Evolutionary conservation across 2,113 vertebrate species (phyloP).

Genomic region (Tinamus guttatus): DNA sequence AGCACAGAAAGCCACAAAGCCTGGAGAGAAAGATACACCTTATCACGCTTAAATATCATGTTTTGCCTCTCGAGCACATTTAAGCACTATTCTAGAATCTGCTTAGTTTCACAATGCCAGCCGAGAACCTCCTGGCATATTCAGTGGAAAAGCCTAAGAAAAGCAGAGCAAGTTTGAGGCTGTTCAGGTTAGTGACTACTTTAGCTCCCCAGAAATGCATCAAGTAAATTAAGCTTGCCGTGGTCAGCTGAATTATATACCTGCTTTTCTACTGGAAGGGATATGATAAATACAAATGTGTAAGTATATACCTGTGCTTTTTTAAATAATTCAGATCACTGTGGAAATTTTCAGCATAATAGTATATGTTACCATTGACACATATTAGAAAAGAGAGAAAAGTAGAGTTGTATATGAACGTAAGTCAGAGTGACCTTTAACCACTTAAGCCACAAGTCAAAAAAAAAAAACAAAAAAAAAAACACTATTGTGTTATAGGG

Average conservation of each 20-base stretch:
- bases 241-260: constrained; percentile 31
- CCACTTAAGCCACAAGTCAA: too few relatives aligned
- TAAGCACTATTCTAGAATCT: neutral
- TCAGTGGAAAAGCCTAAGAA: neutral
- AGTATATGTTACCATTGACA: constrained; percentile 46
- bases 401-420: neutral
- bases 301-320: neutral
- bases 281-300: constrained; percentile 16
- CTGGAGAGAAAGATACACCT: neutral
- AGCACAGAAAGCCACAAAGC: neutral
- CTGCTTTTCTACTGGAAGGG: constrained; percentile 26
- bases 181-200: neutral
- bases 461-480: constrained; percentile 26
- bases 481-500: constrained; percentile 18
- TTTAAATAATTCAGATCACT: constrained; percentile 28
- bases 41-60: neutral
- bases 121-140: neutral
- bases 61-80: neutral
- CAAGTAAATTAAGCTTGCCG: neutral
- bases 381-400: neutral
- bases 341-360: constrained; percentile 55
- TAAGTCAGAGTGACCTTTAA: constrained; percentile 60
- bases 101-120: neutral
- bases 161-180: neutral
- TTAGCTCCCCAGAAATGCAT: neutral